Evolutionary conservation across 2,888 invertebrate genomes (phyloP).

Genomic region (Malachius bipustulatus): DNA sequence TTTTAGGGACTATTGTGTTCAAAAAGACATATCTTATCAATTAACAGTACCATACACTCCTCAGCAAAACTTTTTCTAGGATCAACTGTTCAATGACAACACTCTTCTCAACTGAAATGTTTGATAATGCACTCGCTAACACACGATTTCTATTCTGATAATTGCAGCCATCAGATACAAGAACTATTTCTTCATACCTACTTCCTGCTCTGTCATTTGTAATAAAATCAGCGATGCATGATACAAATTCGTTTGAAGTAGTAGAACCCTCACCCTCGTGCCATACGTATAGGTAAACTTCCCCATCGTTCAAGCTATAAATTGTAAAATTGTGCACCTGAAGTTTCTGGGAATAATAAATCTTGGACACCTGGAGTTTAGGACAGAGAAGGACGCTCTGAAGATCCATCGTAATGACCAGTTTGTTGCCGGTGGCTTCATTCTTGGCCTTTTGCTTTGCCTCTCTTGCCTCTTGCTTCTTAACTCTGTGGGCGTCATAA

Average conservation of each 20-base stretch:
- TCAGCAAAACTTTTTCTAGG: too few species aligned
- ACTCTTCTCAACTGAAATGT: too few species aligned
- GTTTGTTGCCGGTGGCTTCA: slow-evolving; percentile 9
- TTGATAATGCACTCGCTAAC: slow-evolving; percentile 10
- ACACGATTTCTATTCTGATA: slow-evolving; percentile 12
- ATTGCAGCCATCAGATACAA: slow-evolving; percentile 16
- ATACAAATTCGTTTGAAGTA: too few species aligned
- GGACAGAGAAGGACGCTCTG: slow-evolving; percentile 13
- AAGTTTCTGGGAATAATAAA: slow-evolving; percentile 15
- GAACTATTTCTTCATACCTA: slow-evolving; percentile 7
- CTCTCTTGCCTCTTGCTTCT: slow-evolving; percentile 12
- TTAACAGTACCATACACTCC: too few species aligned
- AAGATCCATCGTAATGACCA: slow-evolving; percentile 13
- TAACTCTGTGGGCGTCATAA: slow-evolving; percentile 8
- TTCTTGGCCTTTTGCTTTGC: slow-evolving; percentile 12
- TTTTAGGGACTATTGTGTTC: too few species aligned
- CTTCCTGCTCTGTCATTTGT: too few species aligned
- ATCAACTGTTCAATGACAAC: too few species aligned
- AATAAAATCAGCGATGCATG: too few species aligned
- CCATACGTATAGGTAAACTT: too few species aligned
- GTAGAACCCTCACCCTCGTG: too few species aligned
- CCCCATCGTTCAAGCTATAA: too few species aligned
- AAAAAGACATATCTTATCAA: too few species aligned
- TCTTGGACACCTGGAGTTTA: slow-evolving; percentile 12
- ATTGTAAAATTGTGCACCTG: slow-evolving; percentile 14